Base-by-base conservation (phyloP, 2,888 invertebrate genomes). In the Celastrina argiolus region DNA sequence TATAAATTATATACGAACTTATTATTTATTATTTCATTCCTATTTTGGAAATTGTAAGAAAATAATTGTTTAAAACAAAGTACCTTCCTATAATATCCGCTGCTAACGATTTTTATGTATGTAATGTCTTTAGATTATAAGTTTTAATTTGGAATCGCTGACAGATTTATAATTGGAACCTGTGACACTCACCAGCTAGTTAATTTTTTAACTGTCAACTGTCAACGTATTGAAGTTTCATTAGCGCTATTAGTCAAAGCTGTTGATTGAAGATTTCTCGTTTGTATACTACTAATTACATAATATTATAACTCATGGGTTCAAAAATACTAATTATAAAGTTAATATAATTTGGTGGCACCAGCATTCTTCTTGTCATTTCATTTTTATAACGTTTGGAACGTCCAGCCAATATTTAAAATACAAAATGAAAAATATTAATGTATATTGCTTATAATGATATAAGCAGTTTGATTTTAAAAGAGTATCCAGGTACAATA, bases 161-260 rank as follows among this genome's bases (percentile, higher is more conserved):
- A 36, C 36, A 12, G 18, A 8, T 34, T 34, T 58, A 34, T 31
- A 58, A 58, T 16, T 58, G 16, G 18, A 34, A 34, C 10, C 12
- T 34, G 10, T 59, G 36, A 59, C 59, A 59, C 18, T 31, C n/a
- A 2, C 34, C 1, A 10, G 10, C 18, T 3, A 45, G 36, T 59
- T 36, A 10, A 59, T 59, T 59, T 59, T 5, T 59, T n/a, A 28
- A 58, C 14, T 16, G 58, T 31, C 34, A 56, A 45, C 45, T 45
- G 2, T 45, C 8, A 10, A 6, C 10, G 10, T 18, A 18, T 45
- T 45, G 1, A 45, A 26, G 28, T 26, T 28, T 28, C 6, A 6
- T 26, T 14, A 56, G n/a, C 56, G 22, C 5, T 28, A 56, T 14
- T 26, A 56, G 5, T 28, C 28, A 28, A 22, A 14, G 14, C 12